Base-by-base conservation (phyloP, 2,113 vertebrate genomes). In the Oxygymnocypris stewartii region DNA sequence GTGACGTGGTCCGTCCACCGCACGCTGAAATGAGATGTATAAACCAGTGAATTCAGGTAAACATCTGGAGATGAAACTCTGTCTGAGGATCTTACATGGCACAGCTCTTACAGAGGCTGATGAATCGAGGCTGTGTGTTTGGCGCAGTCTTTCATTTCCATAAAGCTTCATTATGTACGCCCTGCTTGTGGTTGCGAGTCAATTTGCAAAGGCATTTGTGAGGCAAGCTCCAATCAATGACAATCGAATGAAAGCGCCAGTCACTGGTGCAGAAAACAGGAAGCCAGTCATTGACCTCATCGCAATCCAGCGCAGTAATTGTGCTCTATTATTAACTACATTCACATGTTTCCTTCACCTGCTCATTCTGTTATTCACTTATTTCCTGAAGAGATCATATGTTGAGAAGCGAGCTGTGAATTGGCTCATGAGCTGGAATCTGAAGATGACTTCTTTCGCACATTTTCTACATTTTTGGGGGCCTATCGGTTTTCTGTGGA, bases 81-180 rank as follows among this genome's bases (percentile, higher is more conserved):
- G 8, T 73, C 37, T 40, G 69, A 73, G 69, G 35, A 47, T 67
- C 63, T 69, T 54, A 28, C 20, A 7, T 47, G 25, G 61, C 74
- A 23, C 75, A 1, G 86, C 57, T 84, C 84, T 85, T 84, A 18
- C 25, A 47, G 35, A 44, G 81, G 49, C 74, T 57, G 31, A 59
- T 75, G 65, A 82, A 75, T 57, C 31, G 0, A 35, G n/a, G 63
- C 84, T 16, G 57, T 59, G 51, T 51, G 14, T 57, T 73, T 86
- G 79, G 69, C 61, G 85, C 83, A 54, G 54, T 75, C 74, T 87
- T 78, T 83, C 67, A 88, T 88, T 90, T 87, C 82, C 89, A 87
- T 85, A 87, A 85, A 83, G 14, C 47, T 49, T 86, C 76, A 71
- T 87, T 81, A 84, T 13, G 65, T 42, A 20, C 18, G 65, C 65